A percentile compares a stretch with the other conserved stretches of the same genome.
phyloP scores from a whole-genome alignment of 2,797 vertebrate species.

The Bucorvus abyssinicus region DNA sequence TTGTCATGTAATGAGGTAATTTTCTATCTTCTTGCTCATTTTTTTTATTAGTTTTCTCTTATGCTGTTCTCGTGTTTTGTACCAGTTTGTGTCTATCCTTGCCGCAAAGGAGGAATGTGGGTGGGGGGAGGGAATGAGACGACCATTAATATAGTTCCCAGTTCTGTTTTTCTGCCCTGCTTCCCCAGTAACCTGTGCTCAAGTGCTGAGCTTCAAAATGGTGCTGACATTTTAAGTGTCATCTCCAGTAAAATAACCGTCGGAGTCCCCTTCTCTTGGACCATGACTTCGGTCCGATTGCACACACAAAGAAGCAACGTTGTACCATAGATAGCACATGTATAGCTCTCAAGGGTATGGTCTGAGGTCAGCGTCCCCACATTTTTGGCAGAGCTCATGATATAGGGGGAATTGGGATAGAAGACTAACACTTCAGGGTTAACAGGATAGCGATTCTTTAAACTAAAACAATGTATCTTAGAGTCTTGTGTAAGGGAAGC shows the following conservation, averaged over 20 bases:
- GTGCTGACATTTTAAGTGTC: not conserved
- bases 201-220: not conserved
- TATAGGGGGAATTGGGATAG: no score
- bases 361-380: not conserved
- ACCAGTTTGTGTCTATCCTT: not conserved
- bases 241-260: not conserved
- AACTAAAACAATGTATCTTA: no score
- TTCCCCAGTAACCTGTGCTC: not conserved
- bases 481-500: no score
- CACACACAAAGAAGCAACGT: not conserved
- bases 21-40: not conserved
- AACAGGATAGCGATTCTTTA: no score
- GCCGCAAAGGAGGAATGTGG: not conserved
- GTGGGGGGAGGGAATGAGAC: not conserved
- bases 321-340: not conserved
- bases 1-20: not conserved
- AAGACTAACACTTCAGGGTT: no score
- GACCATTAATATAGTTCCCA: not conserved
- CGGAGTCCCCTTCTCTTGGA: not conserved
- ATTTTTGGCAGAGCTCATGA: not conserved
- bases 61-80: not conserved
- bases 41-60: not conserved
- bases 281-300: rapidly evolving
- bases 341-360: not conserved
- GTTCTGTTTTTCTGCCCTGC: not conserved